A percentile compares a stretch with the other conserved stretches of the same genome.
Conservation (phyloP, 2,113 vertebrate species). For the Accipiter cooperii region DNA sequence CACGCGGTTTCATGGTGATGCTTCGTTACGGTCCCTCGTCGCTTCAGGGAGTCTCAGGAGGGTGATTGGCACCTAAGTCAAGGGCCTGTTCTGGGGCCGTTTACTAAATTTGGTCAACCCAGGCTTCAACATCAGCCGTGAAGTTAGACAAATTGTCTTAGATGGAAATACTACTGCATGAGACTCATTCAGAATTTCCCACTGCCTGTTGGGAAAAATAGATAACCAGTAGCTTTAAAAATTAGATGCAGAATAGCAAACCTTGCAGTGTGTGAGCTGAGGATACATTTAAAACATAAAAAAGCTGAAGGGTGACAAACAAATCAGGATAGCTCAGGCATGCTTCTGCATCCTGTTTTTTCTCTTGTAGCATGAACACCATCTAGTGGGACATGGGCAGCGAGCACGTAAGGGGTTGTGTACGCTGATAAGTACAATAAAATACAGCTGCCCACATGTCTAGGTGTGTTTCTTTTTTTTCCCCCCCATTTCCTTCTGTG, state of each 20-base stretch:
- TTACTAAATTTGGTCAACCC: background rate
- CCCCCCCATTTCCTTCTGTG: background rate
- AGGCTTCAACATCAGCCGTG: background rate
- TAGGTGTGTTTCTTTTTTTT: background rate
- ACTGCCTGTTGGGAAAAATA: background rate
- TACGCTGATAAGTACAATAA: background rate
- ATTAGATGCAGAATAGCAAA: background rate
- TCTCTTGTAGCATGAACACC: constrained; percentile 21
- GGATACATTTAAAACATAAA: background rate
- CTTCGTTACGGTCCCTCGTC: fast-evolving
- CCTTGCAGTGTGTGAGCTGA: background rate
- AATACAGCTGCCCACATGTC: background rate
- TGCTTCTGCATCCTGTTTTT: fast-evolving
- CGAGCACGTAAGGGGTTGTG: background rate
- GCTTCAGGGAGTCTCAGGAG: background rate
- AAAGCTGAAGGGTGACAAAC: background rate
- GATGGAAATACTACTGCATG: background rate
- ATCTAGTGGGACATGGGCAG: constrained; percentile 18
- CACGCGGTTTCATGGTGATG: fast-evolving
- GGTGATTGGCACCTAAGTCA: background rate
- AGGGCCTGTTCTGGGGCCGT: background rate
- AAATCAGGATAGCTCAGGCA: fast-evolving
- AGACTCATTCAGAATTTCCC: background rate
- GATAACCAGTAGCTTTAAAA: background rate
- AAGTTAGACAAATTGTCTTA: background rate